Evolutionary conservation across 2,797 vertebrate genomes (phyloP), one percentile per base, ranked within the genome.

Genomic region (Holocentrus rufus): DNA sequence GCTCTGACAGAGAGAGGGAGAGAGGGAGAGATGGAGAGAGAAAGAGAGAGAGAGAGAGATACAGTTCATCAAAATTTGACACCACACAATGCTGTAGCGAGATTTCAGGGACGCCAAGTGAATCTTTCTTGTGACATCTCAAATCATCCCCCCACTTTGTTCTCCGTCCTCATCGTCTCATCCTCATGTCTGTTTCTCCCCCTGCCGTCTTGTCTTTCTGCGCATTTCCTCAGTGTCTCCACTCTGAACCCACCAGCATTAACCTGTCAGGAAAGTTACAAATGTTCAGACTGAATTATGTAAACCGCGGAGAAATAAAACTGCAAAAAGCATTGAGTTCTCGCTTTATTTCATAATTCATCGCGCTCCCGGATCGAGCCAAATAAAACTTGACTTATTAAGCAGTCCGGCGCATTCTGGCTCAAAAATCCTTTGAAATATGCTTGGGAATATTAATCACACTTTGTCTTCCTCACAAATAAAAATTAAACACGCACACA

Each of bases 281-380:
- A 83, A 85, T 90, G 74, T 85, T 89, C 76, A 46, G 64, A 82
- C 68, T 85, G 83, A 90, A 91, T 91, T 86, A 89, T 82, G 89
- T 81, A 88, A 88, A 89, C 80, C 76, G 74, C 34, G 1, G 66
- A 79, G 85, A 88, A 83, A 86, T 76, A 85, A 88, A 86, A 86
- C 78, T 83, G 76, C 60, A 82, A 83, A 85, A 69, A 62, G 74
- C 76, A 72, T 47, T 18, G 61, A 74, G 72, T 71, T 79, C 66
- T 70, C n/a, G 15, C 82, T 85, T 86, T 89, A 85, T 86, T 88
- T 86, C 72, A 91, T 91, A 87, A 92, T 91, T 90, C 69, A 91
- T 88, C 83, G 73, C 22, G n/a, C 81, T 82, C 75, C 74, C 64
- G 77, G 54, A 84, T 78, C 34, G 62, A 80, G 79, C 77, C 60